Conservation (phyloP, 2,888 invertebrate genomes). For the Cheilosia impressa region DNA sequence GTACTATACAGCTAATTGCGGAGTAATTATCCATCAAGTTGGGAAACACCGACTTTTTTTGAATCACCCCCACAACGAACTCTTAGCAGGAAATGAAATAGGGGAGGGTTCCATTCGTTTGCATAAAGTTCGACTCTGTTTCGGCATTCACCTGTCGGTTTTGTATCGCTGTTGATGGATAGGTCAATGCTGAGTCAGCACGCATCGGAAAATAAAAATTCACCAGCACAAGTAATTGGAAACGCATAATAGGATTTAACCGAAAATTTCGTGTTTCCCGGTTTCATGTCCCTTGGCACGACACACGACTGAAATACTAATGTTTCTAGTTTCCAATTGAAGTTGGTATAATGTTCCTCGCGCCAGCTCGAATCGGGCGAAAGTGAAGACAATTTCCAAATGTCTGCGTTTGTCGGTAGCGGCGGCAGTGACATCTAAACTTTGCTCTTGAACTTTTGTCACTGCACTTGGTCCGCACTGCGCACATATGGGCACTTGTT, state of each 20-base stretch:
- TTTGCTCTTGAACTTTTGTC: constrained; percentile 57
- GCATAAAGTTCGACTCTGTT: constrained; percentile 34
- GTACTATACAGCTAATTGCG: constrained; percentile 49
- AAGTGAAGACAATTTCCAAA: constrained; percentile 25
- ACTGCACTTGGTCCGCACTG: background rate
- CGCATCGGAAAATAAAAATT: constrained; percentile 10
- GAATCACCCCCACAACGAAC: background rate
- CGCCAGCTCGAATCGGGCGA: constrained; percentile 11
- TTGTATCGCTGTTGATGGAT: constrained; percentile 44
- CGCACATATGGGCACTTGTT: constrained; percentile 29
- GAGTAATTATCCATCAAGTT: constrained; percentile 51
- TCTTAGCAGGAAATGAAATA: constrained; percentile 22
- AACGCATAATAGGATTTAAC: constrained; percentile 64
- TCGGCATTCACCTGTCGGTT: constrained; percentile 44
- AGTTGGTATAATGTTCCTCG: background rate
- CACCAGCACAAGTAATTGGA: constrained; percentile 44
- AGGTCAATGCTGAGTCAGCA: constrained; percentile 36
- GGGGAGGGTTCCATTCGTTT: constrained; percentile 16
- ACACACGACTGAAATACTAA: constrained; percentile 37
- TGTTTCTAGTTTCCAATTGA: constrained; percentile 30
- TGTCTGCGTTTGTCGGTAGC: no score
- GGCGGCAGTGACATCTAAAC: constrained; percentile 16
- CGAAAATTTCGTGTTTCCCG: constrained; percentile 14
- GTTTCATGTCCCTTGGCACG: constrained; percentile 45
- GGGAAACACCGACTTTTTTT: constrained; percentile 25